phyloP scores from a whole-genome alignment of 2,797 vertebrate species.

The Melanotaenia trifasciata region DNA sequence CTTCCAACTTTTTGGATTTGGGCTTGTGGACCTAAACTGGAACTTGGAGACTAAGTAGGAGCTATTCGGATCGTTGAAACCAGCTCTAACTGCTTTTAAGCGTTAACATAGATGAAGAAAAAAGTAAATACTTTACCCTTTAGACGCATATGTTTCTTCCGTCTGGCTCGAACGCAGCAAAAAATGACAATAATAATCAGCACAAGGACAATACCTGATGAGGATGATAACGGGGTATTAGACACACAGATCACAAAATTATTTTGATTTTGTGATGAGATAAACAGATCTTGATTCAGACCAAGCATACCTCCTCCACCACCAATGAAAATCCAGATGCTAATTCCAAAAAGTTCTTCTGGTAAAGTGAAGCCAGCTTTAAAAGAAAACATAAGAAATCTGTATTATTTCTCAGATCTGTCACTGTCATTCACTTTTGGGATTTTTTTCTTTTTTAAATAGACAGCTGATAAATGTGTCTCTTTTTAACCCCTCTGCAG shows the following conservation, averaged over 20 bases:
- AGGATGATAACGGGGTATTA: background rate
- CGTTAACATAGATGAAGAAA: background rate
- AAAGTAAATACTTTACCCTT: conserved; percentile 38
- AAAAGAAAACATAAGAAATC: background rate
- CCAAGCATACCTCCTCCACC: background rate
- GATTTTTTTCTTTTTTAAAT: no score
- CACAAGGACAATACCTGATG: conserved; percentile 49
- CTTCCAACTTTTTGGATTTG: no score
- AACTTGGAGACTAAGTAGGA: no score
- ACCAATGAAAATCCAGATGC: background rate
- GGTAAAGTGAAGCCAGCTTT: background rate
- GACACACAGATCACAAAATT: background rate
- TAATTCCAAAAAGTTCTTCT: background rate
- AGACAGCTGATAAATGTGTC: no score
- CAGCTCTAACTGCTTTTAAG: background rate
- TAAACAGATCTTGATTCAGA: background rate
- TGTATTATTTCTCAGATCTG: no score
- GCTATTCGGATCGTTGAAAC: background rate
- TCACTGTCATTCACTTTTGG: no score
- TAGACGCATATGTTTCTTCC: background rate
- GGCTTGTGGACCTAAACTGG: no score
- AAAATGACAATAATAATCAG: conserved; percentile 45
- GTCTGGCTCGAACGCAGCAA: conserved; percentile 37
- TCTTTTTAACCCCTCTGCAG: no score
- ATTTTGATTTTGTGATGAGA: no score